phyloP scores from a whole-genome alignment of 2,888 invertebrate species.

The Idaea straminata region DNA sequence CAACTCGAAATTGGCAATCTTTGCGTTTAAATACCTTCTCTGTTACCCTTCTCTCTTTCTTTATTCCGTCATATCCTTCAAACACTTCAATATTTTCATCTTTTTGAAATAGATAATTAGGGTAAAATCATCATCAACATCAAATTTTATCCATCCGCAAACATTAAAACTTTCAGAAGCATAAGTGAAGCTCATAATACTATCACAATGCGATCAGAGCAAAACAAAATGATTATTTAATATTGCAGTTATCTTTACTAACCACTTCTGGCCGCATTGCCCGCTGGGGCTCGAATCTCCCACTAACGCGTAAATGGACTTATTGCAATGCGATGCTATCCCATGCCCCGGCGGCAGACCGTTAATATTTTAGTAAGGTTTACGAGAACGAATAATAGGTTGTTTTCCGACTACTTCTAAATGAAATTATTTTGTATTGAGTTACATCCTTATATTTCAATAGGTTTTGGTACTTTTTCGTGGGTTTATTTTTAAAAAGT shows the following conservation, averaged over 20 bases:
- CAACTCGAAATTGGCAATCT: not conserved
- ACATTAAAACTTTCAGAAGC: not conserved
- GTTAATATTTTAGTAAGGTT: constrained; percentile 47
- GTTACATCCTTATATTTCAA: not conserved
- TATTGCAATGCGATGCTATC: constrained; percentile 47
- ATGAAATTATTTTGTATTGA: not conserved
- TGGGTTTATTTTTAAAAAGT: too few relatives aligned
- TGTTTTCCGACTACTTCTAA: constrained; percentile 32
- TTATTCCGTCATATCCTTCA: not conserved
- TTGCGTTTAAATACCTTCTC: not conserved
- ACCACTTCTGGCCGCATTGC: constrained; percentile 46
- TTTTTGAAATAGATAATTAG: not conserved
- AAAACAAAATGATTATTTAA: constrained; percentile 29
- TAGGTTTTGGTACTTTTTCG: not conserved
- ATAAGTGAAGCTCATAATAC: constrained; percentile 21
- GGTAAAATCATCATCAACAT: not conserved
- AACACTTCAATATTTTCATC: not conserved
- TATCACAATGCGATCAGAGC: constrained; percentile 25
- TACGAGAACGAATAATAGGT: constrained; percentile 41
- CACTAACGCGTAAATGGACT: constrained; percentile 55
- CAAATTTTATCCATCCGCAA: not conserved
- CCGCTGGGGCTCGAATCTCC: constrained; percentile 48
- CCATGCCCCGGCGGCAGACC: constrained; percentile 29
- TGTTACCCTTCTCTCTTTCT: not conserved
- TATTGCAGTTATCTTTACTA: constrained; percentile 39